Evolutionary conservation across 2,797 vertebrate genomes (phyloP).

Genomic region (Gymnocypris eckloni): DNA sequence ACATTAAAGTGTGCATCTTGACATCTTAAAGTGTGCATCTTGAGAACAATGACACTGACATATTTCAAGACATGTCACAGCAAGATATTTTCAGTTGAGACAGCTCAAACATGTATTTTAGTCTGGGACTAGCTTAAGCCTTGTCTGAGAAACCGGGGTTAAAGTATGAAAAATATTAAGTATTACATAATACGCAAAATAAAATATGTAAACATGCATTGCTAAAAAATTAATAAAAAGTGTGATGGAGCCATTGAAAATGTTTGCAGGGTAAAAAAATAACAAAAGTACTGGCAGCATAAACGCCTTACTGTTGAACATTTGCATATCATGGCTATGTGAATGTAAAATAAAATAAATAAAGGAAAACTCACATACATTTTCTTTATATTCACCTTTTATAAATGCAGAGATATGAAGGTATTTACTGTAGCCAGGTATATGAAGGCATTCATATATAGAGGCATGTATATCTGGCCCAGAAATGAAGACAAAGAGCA

Average conservation of each 20-base stretch:
- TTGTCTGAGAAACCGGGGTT: not conserved
- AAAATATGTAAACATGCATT: not conserved
- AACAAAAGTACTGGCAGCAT: not conserved
- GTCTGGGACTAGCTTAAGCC: no score
- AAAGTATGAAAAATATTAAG: not conserved
- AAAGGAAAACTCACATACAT: not conserved
- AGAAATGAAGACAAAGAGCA: slow-evolving; percentile 26
- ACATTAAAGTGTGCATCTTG: no score
- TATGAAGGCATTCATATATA: not conserved
- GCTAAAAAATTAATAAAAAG: not conserved
- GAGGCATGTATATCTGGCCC: not conserved
- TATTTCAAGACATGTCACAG: no score
- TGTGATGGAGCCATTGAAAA: not conserved
- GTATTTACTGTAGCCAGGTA: not conserved
- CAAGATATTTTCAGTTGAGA: no score
- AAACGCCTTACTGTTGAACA: not conserved
- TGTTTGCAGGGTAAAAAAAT: not conserved
- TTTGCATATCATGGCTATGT: not conserved
- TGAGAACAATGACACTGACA: no score
- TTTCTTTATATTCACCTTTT: not conserved
- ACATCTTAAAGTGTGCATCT: no score
- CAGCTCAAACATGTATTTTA: no score
- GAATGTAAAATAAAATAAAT: not conserved
- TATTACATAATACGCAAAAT: not conserved
- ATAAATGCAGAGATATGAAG: slow-evolving; percentile 18